Conservation (phyloP, 2,888 invertebrate species). For the Piscicola geometra region DNA sequence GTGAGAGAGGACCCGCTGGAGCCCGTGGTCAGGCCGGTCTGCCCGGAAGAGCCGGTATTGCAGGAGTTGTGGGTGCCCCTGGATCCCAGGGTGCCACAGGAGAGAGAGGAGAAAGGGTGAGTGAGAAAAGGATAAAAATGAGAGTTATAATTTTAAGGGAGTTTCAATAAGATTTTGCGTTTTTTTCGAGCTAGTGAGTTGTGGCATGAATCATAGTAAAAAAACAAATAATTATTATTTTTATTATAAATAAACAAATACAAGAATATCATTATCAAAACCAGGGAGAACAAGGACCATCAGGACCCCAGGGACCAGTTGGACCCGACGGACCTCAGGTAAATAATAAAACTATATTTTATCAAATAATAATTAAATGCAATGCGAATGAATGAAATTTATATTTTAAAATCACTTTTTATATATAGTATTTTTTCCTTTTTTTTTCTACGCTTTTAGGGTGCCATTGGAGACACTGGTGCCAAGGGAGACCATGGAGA, state of each 20-base stretch:
- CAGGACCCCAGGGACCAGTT: slow-evolving; percentile 37
- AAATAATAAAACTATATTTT: too few species aligned
- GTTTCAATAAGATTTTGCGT: not conserved
- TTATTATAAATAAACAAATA: not conserved
- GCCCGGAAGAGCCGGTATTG: slow-evolving; percentile 59
- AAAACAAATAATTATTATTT: too few species aligned
- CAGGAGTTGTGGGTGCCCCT: slow-evolving; percentile 60
- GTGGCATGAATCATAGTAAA: too few species aligned
- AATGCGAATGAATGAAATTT: not conserved
- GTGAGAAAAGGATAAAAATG: not conserved
- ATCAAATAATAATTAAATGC: not conserved
- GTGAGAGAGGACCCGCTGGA: slow-evolving; percentile 61
- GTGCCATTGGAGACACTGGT: slow-evolving; percentile 31
- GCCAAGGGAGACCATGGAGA: slow-evolving; percentile 42
- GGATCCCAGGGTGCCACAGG: slow-evolving; percentile 45
- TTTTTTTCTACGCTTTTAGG: too few species aligned
- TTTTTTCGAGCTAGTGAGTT: too few species aligned
- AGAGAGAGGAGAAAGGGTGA: slow-evolving; percentile 44
- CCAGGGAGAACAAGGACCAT: slow-evolving; percentile 39
- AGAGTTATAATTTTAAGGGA: too few species aligned
- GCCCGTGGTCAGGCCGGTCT: slow-evolving; percentile 65
- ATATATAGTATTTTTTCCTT: not conserved
- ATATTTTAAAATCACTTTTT: not conserved
- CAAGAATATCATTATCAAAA: not conserved
- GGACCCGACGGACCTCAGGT: slow-evolving; percentile 40